These are phyloP conservation scores for Sympetrum striolatum DNA, from an alignment of 2,888 invertebrate genomes.

Conservation along the genomic window DNA sequence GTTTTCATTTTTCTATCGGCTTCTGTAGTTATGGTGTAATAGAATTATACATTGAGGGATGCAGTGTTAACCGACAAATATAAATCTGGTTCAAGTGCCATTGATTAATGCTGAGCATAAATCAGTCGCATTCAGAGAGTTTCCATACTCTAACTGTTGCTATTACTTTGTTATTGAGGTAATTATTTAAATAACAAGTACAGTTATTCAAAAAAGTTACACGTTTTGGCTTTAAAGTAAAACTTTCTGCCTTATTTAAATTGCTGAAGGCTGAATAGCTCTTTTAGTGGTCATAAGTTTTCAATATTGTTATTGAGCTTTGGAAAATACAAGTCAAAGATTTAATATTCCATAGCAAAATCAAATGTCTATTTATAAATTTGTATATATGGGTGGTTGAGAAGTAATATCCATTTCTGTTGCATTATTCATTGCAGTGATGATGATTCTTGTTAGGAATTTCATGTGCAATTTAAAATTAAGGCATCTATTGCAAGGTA, in stretches of 20 bases:
- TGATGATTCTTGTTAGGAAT: conserved; percentile 25
- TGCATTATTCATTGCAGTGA: conserved; percentile 28
- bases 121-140: neutral
- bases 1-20: conserved; percentile 25
- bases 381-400: conserved; percentile 30
- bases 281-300: conserved; percentile 16
- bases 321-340: conserved; percentile 32
- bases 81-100: conserved; percentile 1
- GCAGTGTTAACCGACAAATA: neutral
- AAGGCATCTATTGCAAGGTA: conserved; percentile 15
- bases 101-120: conserved; percentile 11
- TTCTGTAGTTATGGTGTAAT: conserved; percentile 6
- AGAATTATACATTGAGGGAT: conserved; percentile 13
- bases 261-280: conserved; percentile 5
- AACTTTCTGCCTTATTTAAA: neutral
- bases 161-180: conserved; percentile 17
- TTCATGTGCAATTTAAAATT: conserved; percentile 40
- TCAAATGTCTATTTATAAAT: conserved; percentile 42
- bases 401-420: conserved; percentile 26
- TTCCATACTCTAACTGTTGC: neutral
- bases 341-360: conserved; percentile 32
- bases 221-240: neutral
- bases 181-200: neutral
- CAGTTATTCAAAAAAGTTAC: neutral
- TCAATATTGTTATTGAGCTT: conserved; percentile 19